These are phyloP conservation scores for Chloroclysta siterata DNA, from an alignment of 2,888 invertebrate species.

Conservation along the genomic window DNA sequence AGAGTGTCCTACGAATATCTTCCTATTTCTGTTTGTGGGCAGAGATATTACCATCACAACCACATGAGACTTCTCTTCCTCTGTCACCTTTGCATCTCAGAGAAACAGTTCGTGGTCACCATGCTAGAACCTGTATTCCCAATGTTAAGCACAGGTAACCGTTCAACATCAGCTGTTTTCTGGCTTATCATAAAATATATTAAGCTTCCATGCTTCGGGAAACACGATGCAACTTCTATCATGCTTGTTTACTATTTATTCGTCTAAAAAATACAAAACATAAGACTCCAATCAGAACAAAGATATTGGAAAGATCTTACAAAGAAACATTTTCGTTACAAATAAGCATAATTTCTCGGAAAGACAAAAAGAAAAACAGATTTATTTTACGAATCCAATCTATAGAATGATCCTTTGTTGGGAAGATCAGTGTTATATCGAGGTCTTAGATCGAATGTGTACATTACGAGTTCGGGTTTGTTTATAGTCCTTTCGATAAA, in stretches of 20 bases:
- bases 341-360: slow-evolving; percentile 24
- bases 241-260: background rate
- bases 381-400: slow-evolving; percentile 30
- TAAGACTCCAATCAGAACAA: background rate
- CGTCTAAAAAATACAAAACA: background rate
- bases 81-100: no score
- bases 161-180: no score
- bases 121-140: no score
- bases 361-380: slow-evolving; percentile 23
- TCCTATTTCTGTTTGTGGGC: no score
- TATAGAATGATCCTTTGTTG: slow-evolving; percentile 20
- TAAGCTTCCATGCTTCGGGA: background rate
- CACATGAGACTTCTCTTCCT: no score
- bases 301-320: slow-evolving; percentile 9
- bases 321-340: slow-evolving; percentile 16
- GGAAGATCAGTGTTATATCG: slow-evolving; percentile 12
- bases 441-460: slow-evolving; percentile 15
- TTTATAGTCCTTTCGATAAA: slow-evolving; percentile 4
- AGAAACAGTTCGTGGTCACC: no score
- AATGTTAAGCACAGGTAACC: no score
- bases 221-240: background rate
- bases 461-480: background rate
- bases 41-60: no score
- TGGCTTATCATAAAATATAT: background rate
- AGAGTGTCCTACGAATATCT: background rate